Percentiles rank a stretch among this genome's conserved stretches.
phyloP scores from a whole-genome alignment of 2,797 vertebrate genomes.

The Chrosomus eos region DNA sequence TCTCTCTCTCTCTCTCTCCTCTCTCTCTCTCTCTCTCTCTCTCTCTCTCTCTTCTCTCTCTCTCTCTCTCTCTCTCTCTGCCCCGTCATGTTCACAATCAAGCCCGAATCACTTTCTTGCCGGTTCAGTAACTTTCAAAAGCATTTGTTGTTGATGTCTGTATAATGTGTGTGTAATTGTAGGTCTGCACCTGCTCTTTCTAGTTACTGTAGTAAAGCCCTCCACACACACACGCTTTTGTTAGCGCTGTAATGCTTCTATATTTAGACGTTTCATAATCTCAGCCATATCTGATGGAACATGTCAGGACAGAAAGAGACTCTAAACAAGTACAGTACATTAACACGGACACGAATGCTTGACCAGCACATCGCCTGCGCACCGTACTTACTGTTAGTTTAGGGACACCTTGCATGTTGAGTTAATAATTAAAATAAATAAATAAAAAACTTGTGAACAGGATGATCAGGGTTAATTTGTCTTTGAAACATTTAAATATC shows the following conservation, averaged over 20 bases:
- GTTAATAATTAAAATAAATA: background rate
- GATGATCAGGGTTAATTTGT: background rate
- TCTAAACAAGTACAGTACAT: background rate
- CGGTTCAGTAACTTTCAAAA: slow-evolving; percentile 46
- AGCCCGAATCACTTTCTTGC: slow-evolving; percentile 11
- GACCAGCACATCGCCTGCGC: background rate
- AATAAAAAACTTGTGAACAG: background rate
- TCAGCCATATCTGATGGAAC: background rate
- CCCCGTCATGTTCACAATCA: slow-evolving; percentile 17
- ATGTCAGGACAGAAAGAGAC: slow-evolving; percentile 21
- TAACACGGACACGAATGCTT: background rate
- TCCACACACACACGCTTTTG: slow-evolving; percentile 21
- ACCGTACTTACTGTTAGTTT: background rate
- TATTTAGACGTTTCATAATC: slow-evolving; percentile 37
- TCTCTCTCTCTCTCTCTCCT: slow-evolving; percentile 11
- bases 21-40: slow-evolving; percentile 14
- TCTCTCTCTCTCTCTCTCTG: slow-evolving; percentile 10
- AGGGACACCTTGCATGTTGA: background rate
- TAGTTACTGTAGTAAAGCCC: slow-evolving; percentile 45
- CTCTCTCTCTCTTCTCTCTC: slow-evolving; percentile 1
- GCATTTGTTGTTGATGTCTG: slow-evolving; percentile 16
- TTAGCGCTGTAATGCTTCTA: slow-evolving; percentile 19
- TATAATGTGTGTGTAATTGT: slow-evolving; percentile 42
- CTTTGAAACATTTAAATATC: background rate
- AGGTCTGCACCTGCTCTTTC: slow-evolving; percentile 51